Evolutionary conservation across 2,113 vertebrate species (phyloP).

Genomic region (Tamias sibiricus): DNA sequence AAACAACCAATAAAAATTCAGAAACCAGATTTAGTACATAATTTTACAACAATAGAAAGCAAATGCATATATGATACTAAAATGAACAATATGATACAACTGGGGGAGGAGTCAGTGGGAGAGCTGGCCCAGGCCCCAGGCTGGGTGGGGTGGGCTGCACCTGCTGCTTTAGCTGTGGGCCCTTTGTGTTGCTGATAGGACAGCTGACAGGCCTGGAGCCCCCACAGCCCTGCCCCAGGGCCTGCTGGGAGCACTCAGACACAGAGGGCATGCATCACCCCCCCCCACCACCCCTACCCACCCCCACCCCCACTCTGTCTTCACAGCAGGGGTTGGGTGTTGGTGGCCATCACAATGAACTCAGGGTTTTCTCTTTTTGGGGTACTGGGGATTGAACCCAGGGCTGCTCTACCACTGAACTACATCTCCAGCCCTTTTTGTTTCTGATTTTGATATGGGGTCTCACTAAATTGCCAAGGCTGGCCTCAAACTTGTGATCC

Average conservation of each 20-base stretch:
- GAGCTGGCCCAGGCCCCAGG: too few relatives aligned
- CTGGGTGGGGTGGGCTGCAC: conserved; percentile 84
- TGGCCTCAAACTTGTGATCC: too few relatives aligned
- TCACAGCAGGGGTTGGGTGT: not conserved
- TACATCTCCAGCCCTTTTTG: too few relatives aligned
- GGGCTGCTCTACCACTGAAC: too few relatives aligned
- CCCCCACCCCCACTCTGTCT: too few relatives aligned
- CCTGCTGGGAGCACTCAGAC: conserved; percentile 96
- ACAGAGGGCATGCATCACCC: conserved; percentile 88
- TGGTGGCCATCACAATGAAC: too few relatives aligned
- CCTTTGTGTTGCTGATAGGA: conserved; percentile 92
- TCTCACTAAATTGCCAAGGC: too few relatives aligned
- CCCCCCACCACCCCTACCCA: too few relatives aligned
- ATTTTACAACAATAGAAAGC: conserved; percentile 37
- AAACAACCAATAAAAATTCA: not conserved
- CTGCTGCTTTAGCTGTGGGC: conserved; percentile 94
- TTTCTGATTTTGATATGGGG: too few relatives aligned
- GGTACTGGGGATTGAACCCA: too few relatives aligned
- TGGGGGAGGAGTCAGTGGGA: not conserved
- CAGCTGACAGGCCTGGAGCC: conserved; percentile 94
- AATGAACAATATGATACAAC: not conserved
- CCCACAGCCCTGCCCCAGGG: conserved; percentile 92
- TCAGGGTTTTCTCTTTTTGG: not conserved
- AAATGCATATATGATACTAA: not conserved
- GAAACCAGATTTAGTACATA: not conserved